These are phyloP conservation scores for Macrosteles quadrilineatus DNA, from an alignment of 1,140 invertebrate genomes.

Conservation along the genomic window DNA sequence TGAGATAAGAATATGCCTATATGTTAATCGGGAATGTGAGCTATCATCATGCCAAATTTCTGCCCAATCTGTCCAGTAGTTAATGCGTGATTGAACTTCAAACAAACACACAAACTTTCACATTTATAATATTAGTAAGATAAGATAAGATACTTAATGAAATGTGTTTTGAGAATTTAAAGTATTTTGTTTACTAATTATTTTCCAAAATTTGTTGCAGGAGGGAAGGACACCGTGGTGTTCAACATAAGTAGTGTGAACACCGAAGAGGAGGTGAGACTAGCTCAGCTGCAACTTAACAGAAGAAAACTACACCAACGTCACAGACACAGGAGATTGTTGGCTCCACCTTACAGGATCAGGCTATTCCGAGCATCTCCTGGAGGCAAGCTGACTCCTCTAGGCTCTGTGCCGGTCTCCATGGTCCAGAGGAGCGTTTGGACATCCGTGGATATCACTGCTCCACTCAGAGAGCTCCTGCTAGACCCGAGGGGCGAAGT, in stretches of 20 bases:
- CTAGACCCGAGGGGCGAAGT: conserved; percentile 34
- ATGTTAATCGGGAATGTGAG: no score
- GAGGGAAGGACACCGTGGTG: conserved; percentile 32
- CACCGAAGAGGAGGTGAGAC: conserved; percentile 56
- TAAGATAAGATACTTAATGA: no score
- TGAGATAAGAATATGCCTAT: no score
- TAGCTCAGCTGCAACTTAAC: conserved; percentile 62
- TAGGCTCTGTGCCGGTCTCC: conserved; percentile 49
- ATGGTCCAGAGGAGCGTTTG: conserved; percentile 45
- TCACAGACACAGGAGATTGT: conserved; percentile 43
- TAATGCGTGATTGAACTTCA: no score
- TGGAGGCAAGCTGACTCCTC: conserved; percentile 42
- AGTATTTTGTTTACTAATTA: no score
- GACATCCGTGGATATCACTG: conserved; percentile 45
- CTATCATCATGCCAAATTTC: no score
- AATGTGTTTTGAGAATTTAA: no score
- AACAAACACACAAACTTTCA: no score
- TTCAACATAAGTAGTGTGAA: conserved; percentile 58
- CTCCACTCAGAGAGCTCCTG: conserved; percentile 42
- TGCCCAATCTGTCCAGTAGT: no score
- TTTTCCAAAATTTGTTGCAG: not conserved
- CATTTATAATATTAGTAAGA: no score
- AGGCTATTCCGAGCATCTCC: conserved; percentile 45
- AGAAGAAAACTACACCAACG: conserved; percentile 50
- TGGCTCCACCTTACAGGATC: conserved; percentile 47